Evolutionary conservation across 2,113 vertebrate genomes (phyloP).

Genomic region (Vidua macroura): DNA sequence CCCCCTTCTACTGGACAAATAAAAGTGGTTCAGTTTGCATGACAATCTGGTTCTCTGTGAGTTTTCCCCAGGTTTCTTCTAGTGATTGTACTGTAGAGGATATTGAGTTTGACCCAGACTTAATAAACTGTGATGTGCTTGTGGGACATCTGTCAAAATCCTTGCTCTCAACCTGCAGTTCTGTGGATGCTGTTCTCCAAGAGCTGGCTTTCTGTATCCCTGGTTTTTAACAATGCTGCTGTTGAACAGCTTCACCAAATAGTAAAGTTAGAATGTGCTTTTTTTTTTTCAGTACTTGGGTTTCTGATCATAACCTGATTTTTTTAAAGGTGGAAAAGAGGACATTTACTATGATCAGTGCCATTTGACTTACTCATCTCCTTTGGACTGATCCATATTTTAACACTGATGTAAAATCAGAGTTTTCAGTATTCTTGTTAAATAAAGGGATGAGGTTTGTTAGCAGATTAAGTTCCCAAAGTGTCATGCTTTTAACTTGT

Average conservation of each 20-base stretch:
- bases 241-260: not conserved
- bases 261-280: not conserved
- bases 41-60: not conserved
- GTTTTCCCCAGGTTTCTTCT: not conserved
- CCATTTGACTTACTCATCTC: not conserved
- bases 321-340: not conserved
- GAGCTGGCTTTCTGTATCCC: not conserved
- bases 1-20: not conserved
- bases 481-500: not conserved
- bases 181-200: not conserved
- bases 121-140: not conserved
- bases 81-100: not conserved
- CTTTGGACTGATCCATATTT: not conserved
- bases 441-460: not conserved
- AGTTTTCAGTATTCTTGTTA: not conserved
- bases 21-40: not conserved
- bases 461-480: not conserved
- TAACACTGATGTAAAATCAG: not conserved
- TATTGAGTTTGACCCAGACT: not conserved
- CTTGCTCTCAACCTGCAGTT: not conserved
- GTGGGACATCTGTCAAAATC: not conserved
- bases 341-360: not conserved
- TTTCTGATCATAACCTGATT: not conserved
- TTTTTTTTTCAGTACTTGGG: not conserved
- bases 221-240: not conserved